Conservation (phyloP, 2,113 vertebrate species). For the Corythornis vintsioides region DNA sequence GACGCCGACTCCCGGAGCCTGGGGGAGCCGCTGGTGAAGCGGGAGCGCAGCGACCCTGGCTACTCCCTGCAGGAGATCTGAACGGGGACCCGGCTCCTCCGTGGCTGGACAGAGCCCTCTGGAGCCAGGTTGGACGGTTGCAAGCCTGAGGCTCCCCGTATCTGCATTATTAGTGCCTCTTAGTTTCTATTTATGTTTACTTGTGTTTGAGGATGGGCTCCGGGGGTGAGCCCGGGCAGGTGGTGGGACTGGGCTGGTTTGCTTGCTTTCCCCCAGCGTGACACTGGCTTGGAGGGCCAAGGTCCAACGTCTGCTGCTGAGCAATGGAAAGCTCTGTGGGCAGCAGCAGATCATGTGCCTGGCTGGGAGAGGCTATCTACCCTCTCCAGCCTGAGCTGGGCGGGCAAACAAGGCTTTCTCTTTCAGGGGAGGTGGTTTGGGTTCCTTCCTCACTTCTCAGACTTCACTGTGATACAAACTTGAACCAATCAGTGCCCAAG, state of each 20-base stretch:
- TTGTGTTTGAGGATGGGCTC: constrained; percentile 11
- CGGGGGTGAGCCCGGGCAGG: background rate
- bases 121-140: background rate
- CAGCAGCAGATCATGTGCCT: background rate
- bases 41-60: constrained; percentile 87
- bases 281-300: background rate
- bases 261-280: background rate
- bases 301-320: background rate
- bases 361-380: background rate
- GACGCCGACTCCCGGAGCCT: constrained; percentile 64
- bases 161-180: constrained; percentile 65
- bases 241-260: background rate
- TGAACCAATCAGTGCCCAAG: constrained; percentile 67
- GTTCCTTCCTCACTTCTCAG: constrained; percentile 48
- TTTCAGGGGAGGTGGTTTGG: constrained; percentile 16
- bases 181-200: constrained; percentile 43
- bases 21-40: constrained; percentile 88
- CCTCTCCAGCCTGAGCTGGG: background rate
- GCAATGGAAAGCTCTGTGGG: background rate
- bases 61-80: constrained; percentile 92
- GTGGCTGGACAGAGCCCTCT: background rate
- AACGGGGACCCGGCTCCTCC: background rate
- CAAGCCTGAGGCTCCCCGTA: background rate
- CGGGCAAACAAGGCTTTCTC: background rate
- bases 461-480: constrained; percentile 71